Evolutionary conservation across 2,113 vertebrate genomes (phyloP).

Genomic region (Ictidomys tridecemlineatus): DNA sequence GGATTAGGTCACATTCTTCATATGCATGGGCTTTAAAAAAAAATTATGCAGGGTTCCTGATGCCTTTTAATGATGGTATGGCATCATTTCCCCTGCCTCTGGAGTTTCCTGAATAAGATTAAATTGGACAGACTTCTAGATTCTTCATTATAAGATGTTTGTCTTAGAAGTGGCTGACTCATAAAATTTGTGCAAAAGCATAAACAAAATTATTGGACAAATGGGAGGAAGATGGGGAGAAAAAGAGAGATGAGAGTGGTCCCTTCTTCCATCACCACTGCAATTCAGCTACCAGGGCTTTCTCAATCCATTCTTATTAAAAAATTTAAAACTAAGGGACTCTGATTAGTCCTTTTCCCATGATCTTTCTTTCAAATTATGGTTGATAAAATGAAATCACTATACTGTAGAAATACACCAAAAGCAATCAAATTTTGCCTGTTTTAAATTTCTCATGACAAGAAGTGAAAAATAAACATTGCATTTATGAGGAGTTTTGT

Average conservation of each 20-base stretch:
- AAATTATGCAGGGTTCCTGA: neutral
- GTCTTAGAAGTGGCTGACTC: neutral
- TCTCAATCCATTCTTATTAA: neutral
- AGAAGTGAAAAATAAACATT: neutral
- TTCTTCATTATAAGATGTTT: neutral
- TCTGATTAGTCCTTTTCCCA: neutral
- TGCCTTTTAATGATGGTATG: neutral
- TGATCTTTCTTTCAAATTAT: constrained; percentile 44
- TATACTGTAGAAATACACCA: neutral
- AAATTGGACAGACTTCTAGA: neutral
- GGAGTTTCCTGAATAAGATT: constrained; percentile 11
- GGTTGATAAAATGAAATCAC: neutral
- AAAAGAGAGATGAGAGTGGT: neutral
- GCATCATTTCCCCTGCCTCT: neutral
- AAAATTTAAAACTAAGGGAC: neutral
- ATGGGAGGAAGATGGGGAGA: neutral
- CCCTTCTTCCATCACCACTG: neutral
- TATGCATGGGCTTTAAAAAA: neutral
- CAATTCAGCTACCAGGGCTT: neutral
- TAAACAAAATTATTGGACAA: neutral
- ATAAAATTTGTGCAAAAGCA: constrained; percentile 32
- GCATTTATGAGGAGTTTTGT: neutral
- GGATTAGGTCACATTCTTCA: neutral
- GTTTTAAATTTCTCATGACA: constrained; percentile 24
- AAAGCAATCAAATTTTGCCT: constrained; percentile 19